Percentiles rank a stretch among this genome's conserved stretches.
Conservation (phyloP, 2,797 vertebrate genomes). For the Dermochelys coriacea region DNA sequence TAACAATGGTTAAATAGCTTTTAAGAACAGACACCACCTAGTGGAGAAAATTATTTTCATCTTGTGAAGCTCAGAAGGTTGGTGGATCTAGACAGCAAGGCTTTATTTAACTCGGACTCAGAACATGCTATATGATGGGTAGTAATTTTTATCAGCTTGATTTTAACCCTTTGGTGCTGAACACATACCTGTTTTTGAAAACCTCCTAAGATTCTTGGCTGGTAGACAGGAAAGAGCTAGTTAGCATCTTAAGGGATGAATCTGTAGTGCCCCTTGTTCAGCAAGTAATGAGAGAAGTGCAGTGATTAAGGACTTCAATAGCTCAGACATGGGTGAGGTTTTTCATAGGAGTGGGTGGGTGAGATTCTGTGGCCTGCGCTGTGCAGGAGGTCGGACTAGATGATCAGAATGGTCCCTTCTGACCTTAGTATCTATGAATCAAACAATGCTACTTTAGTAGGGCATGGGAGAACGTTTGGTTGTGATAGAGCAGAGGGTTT, state of each 20-base stretch:
- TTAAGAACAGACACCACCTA: slow-evolving; percentile 27
- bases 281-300: accelerated
- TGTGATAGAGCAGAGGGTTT: neutral
- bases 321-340: no score
- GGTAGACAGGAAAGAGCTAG: accelerated
- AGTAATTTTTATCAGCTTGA: neutral
- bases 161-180: neutral
- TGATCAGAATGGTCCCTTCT: no score
- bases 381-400: no score
- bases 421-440: no score
- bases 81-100: neutral
- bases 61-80: neutral
- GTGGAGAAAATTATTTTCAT: neutral
- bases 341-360: no score
- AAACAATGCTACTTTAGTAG: neutral
- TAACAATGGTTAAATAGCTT: neutral
- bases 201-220: accelerated
- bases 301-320: no score
- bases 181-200: accelerated
- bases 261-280: accelerated
- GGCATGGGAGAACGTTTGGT: neutral
- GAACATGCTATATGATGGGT: accelerated
- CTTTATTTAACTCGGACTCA: accelerated
- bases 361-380: no score
- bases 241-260: neutral